Percentiles rank a stretch among this genome's conserved stretches.
Evolutionary conservation across 2,797 vertebrate species (phyloP).

Genomic region (Poeciliopsis gracilis): DNA sequence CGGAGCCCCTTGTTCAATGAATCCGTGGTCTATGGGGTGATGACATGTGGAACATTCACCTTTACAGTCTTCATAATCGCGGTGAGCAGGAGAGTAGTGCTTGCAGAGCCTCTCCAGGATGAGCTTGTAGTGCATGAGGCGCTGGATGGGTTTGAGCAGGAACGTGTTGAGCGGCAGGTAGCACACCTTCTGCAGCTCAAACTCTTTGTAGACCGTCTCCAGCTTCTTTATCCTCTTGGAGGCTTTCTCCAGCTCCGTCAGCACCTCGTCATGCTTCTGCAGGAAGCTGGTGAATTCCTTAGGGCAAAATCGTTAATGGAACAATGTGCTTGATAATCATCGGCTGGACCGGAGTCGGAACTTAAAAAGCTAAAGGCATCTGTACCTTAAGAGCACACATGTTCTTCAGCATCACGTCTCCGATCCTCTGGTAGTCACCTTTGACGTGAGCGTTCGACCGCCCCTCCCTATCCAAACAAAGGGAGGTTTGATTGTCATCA

Average conservation of each 20-base stretch:
- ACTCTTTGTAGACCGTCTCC: conserved; percentile 90
- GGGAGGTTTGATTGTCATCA: conserved; percentile 4
- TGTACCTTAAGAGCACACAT: conserved; percentile 90
- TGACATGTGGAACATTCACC: conserved; percentile 76
- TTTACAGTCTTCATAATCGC: conserved; percentile 85
- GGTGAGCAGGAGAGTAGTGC: conserved; percentile 83
- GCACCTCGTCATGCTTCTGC: conserved; percentile 89
- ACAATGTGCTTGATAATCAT: not conserved
- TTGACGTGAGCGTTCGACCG: conserved; percentile 82
- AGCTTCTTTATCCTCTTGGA: conserved; percentile 87
- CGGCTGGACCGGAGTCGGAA: rapidly evolving
- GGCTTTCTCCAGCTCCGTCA: conserved; percentile 91
- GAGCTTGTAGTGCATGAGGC: conserved; percentile 93
- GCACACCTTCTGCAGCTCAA: conserved; percentile 97
- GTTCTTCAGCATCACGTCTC: conserved; percentile 93
- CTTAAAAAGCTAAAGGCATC: not conserved
- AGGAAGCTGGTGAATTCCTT: conserved; percentile 90
- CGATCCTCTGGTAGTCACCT: conserved; percentile 89
- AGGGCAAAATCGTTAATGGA: rapidly evolving
- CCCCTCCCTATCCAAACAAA: conserved; percentile 86
- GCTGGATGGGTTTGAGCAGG: conserved; percentile 95
- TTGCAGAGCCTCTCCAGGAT: conserved; percentile 90
- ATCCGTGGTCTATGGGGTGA: too few species aligned
- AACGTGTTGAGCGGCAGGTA: conserved; percentile 95
- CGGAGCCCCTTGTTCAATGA: not conserved